Evolutionary conservation across 2,113 vertebrate species (phyloP).

Genomic region (Dascyllus trimaculatus): DNA sequence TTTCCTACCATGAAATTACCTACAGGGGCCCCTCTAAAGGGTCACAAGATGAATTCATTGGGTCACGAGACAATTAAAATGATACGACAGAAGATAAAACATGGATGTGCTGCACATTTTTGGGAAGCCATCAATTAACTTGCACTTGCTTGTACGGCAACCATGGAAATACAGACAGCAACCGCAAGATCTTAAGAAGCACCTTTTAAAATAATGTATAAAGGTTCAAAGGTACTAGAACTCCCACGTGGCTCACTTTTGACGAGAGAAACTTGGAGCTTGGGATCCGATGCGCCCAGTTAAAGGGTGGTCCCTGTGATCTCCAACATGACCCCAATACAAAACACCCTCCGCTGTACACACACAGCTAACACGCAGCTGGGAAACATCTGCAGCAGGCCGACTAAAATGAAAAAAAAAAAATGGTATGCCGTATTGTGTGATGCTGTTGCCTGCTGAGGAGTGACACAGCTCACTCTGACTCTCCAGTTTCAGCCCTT

Average conservation of each 20-base stretch:
- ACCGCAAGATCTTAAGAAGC: background rate
- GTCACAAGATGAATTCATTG: too few relatives aligned
- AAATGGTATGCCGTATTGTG: constrained; percentile 36
- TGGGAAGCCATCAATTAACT: too few relatives aligned
- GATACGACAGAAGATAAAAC: too few relatives aligned
- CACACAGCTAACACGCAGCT: constrained; percentile 22
- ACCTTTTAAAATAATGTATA: too few relatives aligned
- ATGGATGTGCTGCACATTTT: too few relatives aligned
- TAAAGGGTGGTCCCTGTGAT: constrained; percentile 22
- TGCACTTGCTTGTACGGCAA: too few relatives aligned
- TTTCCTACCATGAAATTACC: too few relatives aligned
- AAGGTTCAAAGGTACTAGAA: background rate
- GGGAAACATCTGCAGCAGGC: constrained; percentile 69
- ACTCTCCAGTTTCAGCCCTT: constrained; percentile 71
- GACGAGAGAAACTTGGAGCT: background rate
- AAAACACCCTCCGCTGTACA: constrained; percentile 58
- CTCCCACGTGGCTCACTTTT: constrained; percentile 17
- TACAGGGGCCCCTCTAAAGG: too few relatives aligned
- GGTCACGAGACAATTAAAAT: too few relatives aligned
- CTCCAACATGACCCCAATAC: constrained; percentile 26
- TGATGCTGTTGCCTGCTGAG: constrained; percentile 60
- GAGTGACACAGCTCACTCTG: constrained; percentile 72
- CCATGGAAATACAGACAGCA: background rate
- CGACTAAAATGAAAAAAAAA: constrained; percentile 37
- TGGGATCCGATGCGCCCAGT: constrained; percentile 20